These are phyloP conservation scores for Parapsyche elsis DNA, from an alignment of 1,140 invertebrate species.

Conservation along the genomic window DNA sequence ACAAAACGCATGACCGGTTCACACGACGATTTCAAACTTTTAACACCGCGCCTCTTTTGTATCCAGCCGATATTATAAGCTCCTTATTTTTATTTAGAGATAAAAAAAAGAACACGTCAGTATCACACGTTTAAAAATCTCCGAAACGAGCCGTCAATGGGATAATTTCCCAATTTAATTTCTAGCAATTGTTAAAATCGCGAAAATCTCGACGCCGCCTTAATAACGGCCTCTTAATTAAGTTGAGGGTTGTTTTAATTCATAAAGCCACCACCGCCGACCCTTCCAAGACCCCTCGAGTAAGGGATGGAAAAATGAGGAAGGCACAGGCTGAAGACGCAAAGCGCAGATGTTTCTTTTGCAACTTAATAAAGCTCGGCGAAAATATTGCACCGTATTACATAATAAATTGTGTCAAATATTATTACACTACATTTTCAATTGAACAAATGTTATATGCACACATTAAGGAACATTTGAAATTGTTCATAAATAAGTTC, in stretches of 20 bases:
- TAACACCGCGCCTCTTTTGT: constrained; percentile 39
- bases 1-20: constrained; percentile 55
- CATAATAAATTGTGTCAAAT: too few relatives aligned
- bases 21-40: constrained; percentile 56
- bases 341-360: constrained; percentile 3
- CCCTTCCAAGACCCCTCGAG: not conserved
- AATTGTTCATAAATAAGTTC: too few relatives aligned
- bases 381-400: too few relatives aligned
- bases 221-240: constrained; percentile 56
- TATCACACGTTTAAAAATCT: not conserved
- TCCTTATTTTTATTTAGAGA: constrained; percentile 48
- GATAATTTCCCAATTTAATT: not conserved
- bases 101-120: not conserved
- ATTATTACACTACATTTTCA: too few relatives aligned
- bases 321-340: not conserved
- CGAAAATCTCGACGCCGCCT: constrained; percentile 41
- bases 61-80: constrained; percentile 42
- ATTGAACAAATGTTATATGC: too few relatives aligned
- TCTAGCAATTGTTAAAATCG: constrained; percentile 11
- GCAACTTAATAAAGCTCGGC: not conserved
- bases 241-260: constrained; percentile 56
- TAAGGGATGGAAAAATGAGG: constrained; percentile 7
- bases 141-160: not conserved
- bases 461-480: too few relatives aligned
- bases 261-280: constrained; percentile 48